Conservation (phyloP, 2,888 invertebrate genomes). For the Agapostemon virescens region DNA sequence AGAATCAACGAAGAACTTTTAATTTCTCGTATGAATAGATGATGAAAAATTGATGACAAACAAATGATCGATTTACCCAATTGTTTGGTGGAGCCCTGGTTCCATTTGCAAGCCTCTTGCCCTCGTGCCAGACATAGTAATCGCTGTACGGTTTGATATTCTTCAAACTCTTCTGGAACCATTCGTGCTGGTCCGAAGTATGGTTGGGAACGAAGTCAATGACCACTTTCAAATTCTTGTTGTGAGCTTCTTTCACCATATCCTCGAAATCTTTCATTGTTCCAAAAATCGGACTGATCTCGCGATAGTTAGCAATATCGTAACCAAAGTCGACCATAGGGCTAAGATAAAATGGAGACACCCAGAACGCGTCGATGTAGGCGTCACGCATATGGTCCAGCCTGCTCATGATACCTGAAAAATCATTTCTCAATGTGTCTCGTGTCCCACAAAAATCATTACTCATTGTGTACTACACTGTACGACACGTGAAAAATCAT, state of each 20-base stretch:
- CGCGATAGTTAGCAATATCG: conserved; percentile 89
- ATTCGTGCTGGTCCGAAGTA: conserved; percentile 87
- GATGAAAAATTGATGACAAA: not conserved
- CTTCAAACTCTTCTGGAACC: conserved; percentile 87
- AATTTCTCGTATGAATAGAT: too few relatives aligned
- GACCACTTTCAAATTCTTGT: conserved; percentile 81
- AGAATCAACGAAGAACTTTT: too few relatives aligned
- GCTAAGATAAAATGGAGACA: conserved; percentile 92
- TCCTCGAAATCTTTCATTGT: conserved; percentile 87
- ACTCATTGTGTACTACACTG: too few relatives aligned
- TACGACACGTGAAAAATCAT: too few relatives aligned
- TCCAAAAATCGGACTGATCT: conserved; percentile 88
- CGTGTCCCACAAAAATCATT: too few relatives aligned
- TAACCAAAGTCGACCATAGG: conserved; percentile 95
- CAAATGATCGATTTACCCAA: conserved; percentile 75
- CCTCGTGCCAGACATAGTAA: conserved; percentile 90
- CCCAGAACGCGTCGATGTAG: conserved; percentile 89
- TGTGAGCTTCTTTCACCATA: conserved; percentile 83
- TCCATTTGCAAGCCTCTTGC: conserved; percentile 77
- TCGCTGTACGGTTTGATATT: conserved; percentile 85
- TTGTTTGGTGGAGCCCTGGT: conserved; percentile 78
- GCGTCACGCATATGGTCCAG: conserved; percentile 85
- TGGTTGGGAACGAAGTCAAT: conserved; percentile 85
- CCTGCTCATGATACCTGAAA: conserved; percentile 83
- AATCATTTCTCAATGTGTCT: too few relatives aligned